phyloP scores from a whole-genome alignment of 1,140 invertebrate species.

The Sycophaga agraensis region DNA sequence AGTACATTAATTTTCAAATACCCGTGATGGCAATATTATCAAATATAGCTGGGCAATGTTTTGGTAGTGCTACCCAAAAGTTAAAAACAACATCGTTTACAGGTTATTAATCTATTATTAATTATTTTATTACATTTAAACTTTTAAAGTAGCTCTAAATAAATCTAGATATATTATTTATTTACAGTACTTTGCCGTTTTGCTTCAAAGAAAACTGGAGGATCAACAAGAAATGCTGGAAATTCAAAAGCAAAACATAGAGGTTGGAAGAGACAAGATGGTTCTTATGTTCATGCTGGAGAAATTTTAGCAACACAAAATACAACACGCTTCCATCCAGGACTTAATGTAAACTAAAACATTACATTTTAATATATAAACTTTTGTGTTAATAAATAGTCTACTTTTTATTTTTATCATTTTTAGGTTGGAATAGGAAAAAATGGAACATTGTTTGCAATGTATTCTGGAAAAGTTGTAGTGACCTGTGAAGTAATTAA shows the following conservation, averaged over 20 bases:
- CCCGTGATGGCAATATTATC: not conserved
- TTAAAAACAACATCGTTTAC: no score
- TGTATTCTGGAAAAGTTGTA: conserved; percentile 71
- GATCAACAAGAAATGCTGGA: conserved; percentile 63
- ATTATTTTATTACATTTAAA: not conserved
- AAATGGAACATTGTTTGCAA: conserved; percentile 75
- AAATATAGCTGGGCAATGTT: not conserved
- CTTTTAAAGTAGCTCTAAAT: not conserved
- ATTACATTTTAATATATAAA: not conserved
- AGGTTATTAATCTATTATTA: no score
- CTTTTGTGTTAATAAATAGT: no score
- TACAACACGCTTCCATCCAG: conserved; percentile 75
- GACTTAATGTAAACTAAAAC: conserved; percentile 67
- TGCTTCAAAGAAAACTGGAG: conserved; percentile 71
- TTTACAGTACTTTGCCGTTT: conserved; percentile 53
- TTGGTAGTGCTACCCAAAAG: not conserved
- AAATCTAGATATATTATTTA: not conserved
- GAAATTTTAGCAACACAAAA: conserved; percentile 70
- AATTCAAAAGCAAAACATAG: conserved; percentile 71
- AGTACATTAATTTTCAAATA: no score
- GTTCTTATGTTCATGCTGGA: conserved; percentile 64
- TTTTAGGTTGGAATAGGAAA: conserved; percentile 75
- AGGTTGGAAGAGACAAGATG: conserved; percentile 71
- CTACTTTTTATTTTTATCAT: no score
- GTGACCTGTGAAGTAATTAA: conserved; percentile 77